A percentile compares a stretch with the other conserved stretches of the same genome.
These are phyloP conservation scores for Acanthornis magna DNA, from an alignment of 2,797 vertebrate species.

Conservation along the genomic window DNA sequence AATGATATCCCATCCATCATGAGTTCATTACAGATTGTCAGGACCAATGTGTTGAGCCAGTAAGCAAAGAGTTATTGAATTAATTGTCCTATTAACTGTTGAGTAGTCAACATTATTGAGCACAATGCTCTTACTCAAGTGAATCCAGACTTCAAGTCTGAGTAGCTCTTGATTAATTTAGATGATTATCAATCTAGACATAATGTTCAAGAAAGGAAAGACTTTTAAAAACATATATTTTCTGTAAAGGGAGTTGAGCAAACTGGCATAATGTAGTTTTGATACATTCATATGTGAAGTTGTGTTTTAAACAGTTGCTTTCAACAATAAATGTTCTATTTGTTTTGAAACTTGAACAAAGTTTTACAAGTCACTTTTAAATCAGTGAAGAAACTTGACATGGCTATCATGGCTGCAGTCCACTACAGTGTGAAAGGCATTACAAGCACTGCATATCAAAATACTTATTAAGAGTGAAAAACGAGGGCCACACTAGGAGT, in stretches of 20 bases:
- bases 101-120: not conserved
- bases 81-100: not conserved
- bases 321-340: not conserved
- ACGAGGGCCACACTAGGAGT: not conserved
- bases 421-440: not conserved
- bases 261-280: not conserved
- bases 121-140: not conserved
- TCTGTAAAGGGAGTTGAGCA: not conserved
- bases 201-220: not conserved
- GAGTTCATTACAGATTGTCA: not conserved
- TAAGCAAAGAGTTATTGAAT: not conserved
- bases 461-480: not conserved
- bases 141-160: not conserved
- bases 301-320: not conserved
- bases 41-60: not conserved
- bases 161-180: constrained; percentile 6
- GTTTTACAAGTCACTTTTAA: not conserved
- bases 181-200: not conserved
- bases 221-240: not conserved
- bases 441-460: not conserved
- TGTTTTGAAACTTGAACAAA: not conserved
- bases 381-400: not conserved
- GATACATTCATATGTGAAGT: not conserved
- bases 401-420: not conserved
- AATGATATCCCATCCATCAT: not conserved